Base-by-base conservation (phyloP, 2,797 vertebrate genomes). In the Gambelia wislizenii region DNA sequence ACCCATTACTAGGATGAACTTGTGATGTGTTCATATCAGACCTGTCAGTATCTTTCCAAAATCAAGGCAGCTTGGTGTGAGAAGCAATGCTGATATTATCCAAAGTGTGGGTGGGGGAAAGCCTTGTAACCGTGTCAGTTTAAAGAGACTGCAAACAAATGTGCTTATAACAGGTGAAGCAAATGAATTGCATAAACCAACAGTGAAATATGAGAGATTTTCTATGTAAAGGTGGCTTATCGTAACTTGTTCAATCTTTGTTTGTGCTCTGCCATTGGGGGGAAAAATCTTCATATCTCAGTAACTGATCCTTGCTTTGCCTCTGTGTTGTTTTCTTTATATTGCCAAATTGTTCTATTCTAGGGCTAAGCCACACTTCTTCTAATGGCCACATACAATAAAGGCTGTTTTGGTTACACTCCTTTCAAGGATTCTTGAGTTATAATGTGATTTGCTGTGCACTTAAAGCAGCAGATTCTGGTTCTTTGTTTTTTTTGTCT, bases 101-200 rank as follows among this genome's bases (percentile, higher is more conserved):
- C 2, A 20, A 76, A 82, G 20, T n/a, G 12, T 2, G 1, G 13
- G n/a, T n/a, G n/a, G n/a, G n/a, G 88, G 52, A 59, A 74, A 80
- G 85, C 78, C 9, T 42, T 80, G 78, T 84, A 78, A 59, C 10
- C 80, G 84, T 52, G 70, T 84, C 67, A 42, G 94, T 91, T 90
- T 94, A 61, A 85, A 93, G 86, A 85, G 89, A 89, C 88, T 75
- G 44, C 83, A 87, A 88, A 70, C 89, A 94, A 89, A 95, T 87
- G 91, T 0, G 0, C 87, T 89, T 92, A 89, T 89, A 91, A 93
- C 92, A 92, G 83, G 83, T 89, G 88, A 93, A 91, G 88, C 87
- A 92, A 94, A 94, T 90, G 92, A 95, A 90, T 87, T 95, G 94
- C 91, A 89, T 91, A 94, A 92, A 93, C 61, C 87, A 84, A 88